These are phyloP conservation scores for Lasioglossum albipes DNA, from an alignment of 1,140 invertebrate genomes.

Conservation along the genomic window DNA sequence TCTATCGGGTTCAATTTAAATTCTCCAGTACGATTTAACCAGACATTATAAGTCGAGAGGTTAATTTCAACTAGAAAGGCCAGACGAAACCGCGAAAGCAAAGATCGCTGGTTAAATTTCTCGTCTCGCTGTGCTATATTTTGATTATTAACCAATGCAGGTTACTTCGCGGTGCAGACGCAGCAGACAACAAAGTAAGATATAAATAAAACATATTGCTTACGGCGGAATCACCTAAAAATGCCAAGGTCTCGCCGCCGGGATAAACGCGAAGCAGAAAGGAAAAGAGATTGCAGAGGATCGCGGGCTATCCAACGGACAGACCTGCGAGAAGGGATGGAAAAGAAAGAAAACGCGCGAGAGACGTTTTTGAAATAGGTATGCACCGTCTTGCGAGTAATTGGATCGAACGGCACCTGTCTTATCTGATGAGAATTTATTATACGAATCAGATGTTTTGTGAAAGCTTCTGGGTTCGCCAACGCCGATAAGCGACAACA, in stretches of 20 bases:
- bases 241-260: conserved; percentile 3
- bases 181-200: conserved; percentile 55
- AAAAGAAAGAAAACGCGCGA: conserved; percentile 31
- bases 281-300: conserved; percentile 19
- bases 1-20: too few species aligned
- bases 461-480: conserved; percentile 60
- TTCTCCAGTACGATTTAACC: too few species aligned
- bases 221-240: conserved; percentile 63
- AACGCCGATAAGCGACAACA: conserved; percentile 23
- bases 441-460: conserved; percentile 74
- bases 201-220: conserved; percentile 76
- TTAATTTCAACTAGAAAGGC: background rate
- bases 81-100: background rate
- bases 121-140: background rate
- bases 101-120: background rate
- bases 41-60: too few species aligned
- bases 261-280: conserved; percentile 15
- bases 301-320: conserved; percentile 5
- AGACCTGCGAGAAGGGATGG: conserved; percentile 26
- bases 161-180: conserved; percentile 29
- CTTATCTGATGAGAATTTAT: conserved; percentile 72
- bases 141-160: conserved; percentile 61
- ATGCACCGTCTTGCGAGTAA: conserved; percentile 71
- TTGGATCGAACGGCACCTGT: conserved; percentile 67
- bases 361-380: conserved; percentile 65